Evolutionary conservation across 2,113 vertebrate species (phyloP).

Genomic region (Phoenicopterus ruber): DNA sequence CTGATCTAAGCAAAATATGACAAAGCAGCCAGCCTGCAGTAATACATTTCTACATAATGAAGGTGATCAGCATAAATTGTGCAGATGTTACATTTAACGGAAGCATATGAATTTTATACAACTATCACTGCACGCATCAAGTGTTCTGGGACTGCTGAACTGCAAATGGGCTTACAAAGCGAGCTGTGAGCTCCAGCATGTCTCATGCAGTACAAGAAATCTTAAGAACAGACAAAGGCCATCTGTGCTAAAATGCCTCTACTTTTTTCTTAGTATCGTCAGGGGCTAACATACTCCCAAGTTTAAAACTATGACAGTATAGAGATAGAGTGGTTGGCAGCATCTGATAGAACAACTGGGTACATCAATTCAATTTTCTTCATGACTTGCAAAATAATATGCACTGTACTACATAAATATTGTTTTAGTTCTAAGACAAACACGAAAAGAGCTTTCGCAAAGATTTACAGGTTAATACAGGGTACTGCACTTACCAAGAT

Average conservation of each 20-base stretch:
- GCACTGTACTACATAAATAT: not conserved
- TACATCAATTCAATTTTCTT: not conserved
- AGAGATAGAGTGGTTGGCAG: not conserved
- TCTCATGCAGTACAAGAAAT: not conserved
- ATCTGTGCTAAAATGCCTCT: not conserved
- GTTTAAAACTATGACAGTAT: not conserved
- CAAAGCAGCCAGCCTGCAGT: not conserved
- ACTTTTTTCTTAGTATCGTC: not conserved
- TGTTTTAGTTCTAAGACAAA: not conserved
- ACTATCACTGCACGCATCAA: not conserved
- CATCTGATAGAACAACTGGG: not conserved
- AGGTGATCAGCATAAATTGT: not conserved
- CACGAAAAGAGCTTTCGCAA: not conserved
- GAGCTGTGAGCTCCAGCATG: not conserved
- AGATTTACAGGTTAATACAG: not conserved
- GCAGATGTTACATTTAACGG: not conserved
- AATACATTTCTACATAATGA: not conserved
- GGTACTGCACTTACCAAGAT: conserved; percentile 85
- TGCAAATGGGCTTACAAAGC: not conserved
- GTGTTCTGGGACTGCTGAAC: not conserved
- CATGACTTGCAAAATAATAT: not conserved
- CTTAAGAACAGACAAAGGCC: not conserved
- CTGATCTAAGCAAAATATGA: not conserved
- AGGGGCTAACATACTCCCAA: not conserved
- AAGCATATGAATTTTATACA: not conserved